Percentiles rank a stretch among this genome's conserved stretches.
Evolutionary conservation across 1,140 invertebrate species (phyloP).

Genomic region (Dolichoris vasculosae): DNA sequence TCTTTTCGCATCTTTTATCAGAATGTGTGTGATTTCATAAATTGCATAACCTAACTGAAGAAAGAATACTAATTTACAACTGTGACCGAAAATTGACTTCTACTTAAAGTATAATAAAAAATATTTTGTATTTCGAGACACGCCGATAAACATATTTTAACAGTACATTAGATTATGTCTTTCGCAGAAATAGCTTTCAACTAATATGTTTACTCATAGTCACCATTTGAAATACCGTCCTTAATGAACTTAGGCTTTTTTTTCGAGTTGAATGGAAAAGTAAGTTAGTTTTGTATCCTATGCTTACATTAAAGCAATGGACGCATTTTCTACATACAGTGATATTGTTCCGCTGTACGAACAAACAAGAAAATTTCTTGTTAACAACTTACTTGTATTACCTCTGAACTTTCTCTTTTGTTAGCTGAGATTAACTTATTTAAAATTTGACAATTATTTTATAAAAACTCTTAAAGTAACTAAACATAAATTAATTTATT

Average conservation of each 20-base stretch:
- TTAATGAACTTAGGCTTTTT: slow-evolving; percentile 13
- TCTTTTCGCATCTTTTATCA: background rate
- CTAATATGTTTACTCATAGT: background rate
- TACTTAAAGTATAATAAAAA: background rate
- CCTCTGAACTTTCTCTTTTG: slow-evolving; percentile 18
- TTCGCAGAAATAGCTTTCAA: slow-evolving; percentile 6
- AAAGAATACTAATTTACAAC: slow-evolving; percentile 14
- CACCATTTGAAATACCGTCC: background rate
- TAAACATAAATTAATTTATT: slow-evolving; percentile 55
- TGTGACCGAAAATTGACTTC: background rate
- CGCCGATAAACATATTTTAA: background rate
- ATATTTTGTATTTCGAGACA: background rate
- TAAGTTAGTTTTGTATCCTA: slow-evolving; percentile 11
- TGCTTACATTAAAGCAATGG: slow-evolving; percentile 50
- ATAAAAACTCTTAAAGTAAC: background rate
- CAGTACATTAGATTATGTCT: background rate
- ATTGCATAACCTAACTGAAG: background rate
- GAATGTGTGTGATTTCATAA: background rate
- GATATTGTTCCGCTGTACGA: slow-evolving; percentile 32
- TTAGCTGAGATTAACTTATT: background rate
- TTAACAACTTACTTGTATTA: background rate
- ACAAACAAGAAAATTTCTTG: slow-evolving; percentile 40
- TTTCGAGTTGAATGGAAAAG: slow-evolving; percentile 25
- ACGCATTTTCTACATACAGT: slow-evolving; percentile 35
- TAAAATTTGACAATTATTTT: slow-evolving; percentile 3